Evolutionary conservation across 2,797 vertebrate species (phyloP), one percentile per base, ranked within the genome.

Genomic region (Echeneis naucrates): DNA sequence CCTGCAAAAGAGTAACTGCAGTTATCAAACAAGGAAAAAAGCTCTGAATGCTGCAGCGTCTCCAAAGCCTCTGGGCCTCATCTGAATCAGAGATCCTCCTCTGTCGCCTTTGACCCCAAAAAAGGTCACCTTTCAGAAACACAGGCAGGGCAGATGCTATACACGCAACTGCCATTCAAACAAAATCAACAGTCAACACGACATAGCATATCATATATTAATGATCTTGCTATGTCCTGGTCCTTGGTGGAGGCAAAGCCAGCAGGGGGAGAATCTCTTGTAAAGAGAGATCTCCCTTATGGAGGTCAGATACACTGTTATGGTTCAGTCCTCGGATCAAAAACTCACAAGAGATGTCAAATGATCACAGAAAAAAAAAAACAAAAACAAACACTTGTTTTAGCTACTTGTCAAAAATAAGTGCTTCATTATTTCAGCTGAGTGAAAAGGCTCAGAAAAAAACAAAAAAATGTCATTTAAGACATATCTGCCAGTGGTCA

Each of bases 1-100:
- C 98, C 98, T 99, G 93, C 90, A 93, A 92, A 45, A 87, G 56
- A 86, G 58, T 30, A 4, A 26, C 54, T 60, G 55, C 45, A 35
- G 9, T 5, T 62, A 56, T 90, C 54, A 87, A 71, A 67, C 1
- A 4, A 0, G 19, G 27, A 70, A 33, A 35, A 38, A 38, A 53
- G 52, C 8, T n/a, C 33, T 2, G 24, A 30, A 4, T 1, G 11
- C 21, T 0, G 62, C 59, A 55, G 67, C 56, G 10, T 62, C 72
- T 67, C 60, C 59, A 68, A 51, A 51, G 45, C 66, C 67, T 44
- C n/a, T 51, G 0, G 17, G 47, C 56, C 16, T 78, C 27, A n/a
- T 69, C 70, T 73, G 64, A 38, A 72, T 51, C 66, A 65, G 56
- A 55, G 55, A 71, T 79, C 81, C 75, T 76, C 63, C 1, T 40